These are phyloP conservation scores for Probaryconus sp. DNA, from an alignment of 1,140 invertebrate genomes.

Conservation along the genomic window DNA sequence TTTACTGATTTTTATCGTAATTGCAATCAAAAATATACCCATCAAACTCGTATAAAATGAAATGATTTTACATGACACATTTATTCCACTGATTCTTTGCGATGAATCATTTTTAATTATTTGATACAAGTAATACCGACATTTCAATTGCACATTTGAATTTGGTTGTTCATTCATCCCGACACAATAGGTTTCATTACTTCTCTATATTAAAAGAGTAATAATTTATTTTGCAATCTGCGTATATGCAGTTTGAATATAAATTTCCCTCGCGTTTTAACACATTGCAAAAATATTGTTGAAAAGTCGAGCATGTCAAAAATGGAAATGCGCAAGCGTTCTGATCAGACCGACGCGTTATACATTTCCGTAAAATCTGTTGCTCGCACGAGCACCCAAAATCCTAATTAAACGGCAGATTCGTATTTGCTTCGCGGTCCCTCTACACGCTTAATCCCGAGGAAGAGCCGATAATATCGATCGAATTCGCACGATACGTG, in stretches of 20 bases:
- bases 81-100: too few species aligned
- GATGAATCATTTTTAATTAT: too few species aligned
- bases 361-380: conserved; percentile 75
- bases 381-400: conserved; percentile 71
- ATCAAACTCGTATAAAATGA: too few species aligned
- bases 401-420: conserved; percentile 78
- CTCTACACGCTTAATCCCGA: conserved; percentile 75
- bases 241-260: background rate
- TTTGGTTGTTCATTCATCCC: background rate
- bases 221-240: conserved; percentile 16
- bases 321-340: conserved; percentile 29
- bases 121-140: background rate
- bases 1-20: too few species aligned
- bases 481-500: conserved; percentile 70
- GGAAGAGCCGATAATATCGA: conserved; percentile 77
- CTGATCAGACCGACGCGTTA: conserved; percentile 16
- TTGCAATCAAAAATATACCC: too few species aligned
- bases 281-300: conserved; percentile 27
- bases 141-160: background rate
- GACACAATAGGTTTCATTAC: background rate
- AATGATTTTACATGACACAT: too few species aligned
- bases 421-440: conserved; percentile 67
- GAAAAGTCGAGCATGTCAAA: conserved; percentile 39
- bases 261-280: background rate
- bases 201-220: conserved; percentile 14